phyloP scores from a whole-genome alignment of 2,797 vertebrate species.

The Dipus sagitta region DNA sequence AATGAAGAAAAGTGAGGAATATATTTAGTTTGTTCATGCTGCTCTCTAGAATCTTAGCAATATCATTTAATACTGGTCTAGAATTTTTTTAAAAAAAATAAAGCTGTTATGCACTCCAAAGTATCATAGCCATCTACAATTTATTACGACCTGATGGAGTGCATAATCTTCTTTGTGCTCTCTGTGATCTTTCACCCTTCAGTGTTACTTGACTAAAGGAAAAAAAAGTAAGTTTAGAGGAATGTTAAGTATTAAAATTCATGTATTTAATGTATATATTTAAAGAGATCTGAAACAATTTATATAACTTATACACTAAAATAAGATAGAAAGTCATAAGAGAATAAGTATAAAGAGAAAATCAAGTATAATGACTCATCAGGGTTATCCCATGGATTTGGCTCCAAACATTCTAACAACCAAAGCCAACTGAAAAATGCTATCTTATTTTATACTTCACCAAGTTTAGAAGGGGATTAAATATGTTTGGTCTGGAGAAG shows the following conservation, averaged over 20 bases:
- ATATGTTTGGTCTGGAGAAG: conserved; percentile 14
- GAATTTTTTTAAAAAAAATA: not conserved
- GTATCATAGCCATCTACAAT: not conserved
- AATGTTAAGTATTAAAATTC: not conserved
- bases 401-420: not conserved
- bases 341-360: not conserved
- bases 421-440: conserved; percentile 41
- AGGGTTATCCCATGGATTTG: not conserved
- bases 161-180: not conserved
- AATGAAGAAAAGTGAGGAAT: conserved; percentile 6
- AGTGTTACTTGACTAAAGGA: conserved; percentile 19
- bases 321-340: not conserved
- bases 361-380: not conserved
- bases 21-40: not conserved
- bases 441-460: not conserved
- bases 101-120: conserved; percentile 12
- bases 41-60: not conserved
- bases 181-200: not conserved
- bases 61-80: conserved; percentile 5
- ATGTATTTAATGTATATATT: not conserved
- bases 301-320: not conserved
- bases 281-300: conserved; percentile 38
- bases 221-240: not conserved
- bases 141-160: not conserved
- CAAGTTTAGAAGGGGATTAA: conserved; percentile 23